Evolutionary conservation across 2,797 vertebrate genomes (phyloP).

Genomic region (Oreochromis grahami): DNA sequence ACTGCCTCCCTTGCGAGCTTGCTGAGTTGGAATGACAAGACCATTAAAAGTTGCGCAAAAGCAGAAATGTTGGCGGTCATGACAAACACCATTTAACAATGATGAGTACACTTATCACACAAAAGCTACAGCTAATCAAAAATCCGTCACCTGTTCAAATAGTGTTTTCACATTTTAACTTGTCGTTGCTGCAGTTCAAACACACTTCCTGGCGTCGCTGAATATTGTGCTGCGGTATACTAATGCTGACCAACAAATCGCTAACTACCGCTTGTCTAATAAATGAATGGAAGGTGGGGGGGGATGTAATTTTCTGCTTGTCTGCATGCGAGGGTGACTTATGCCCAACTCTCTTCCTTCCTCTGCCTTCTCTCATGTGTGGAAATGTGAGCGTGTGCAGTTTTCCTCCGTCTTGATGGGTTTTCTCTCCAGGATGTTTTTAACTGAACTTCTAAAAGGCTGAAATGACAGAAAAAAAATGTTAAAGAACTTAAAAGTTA

Average conservation of each 20-base stretch:
- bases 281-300: conserved; percentile 66
- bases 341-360: conserved; percentile 62
- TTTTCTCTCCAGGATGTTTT: conserved; percentile 26
- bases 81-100: conserved; percentile 18
- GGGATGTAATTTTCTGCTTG: conserved; percentile 81
- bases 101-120: background rate
- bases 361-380: conserved; percentile 18
- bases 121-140: background rate
- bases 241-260: conserved; percentile 74
- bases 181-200: background rate
- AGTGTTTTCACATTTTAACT: background rate
- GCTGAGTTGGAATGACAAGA: conserved; percentile 36
- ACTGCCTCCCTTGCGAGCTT: conserved; percentile 27
- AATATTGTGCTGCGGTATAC: conserved; percentile 49
- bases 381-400: conserved; percentile 8
- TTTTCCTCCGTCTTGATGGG: conserved; percentile 2
- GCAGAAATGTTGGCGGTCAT: background rate
- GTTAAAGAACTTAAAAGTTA: conserved; percentile 11
- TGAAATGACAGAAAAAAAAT: conserved; percentile 24
- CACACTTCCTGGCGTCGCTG: background rate
- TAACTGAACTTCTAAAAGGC: conserved; percentile 12
- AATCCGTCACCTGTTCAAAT: background rate
- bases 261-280: conserved; percentile 69
- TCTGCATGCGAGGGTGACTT: conserved; percentile 79
- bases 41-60: conserved; percentile 25